Conservation (phyloP, 2,113 vertebrate genomes). For the Eulacestoma nigropectus region DNA sequence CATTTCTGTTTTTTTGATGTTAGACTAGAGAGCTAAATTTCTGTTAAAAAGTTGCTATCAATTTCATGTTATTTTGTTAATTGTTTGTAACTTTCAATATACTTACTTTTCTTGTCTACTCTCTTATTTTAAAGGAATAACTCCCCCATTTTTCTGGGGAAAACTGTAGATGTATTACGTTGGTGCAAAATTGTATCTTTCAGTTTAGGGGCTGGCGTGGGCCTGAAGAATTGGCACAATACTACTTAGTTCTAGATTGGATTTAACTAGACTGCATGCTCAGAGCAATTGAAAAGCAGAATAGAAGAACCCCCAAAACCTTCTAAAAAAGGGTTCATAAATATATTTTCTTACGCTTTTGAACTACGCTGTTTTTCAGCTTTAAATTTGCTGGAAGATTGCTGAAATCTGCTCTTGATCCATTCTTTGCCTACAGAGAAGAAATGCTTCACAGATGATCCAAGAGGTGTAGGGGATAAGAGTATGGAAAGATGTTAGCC, state of each 20-base stretch:
- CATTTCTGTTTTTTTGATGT: not conserved
- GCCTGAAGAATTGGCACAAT: not conserved
- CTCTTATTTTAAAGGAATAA: not conserved
- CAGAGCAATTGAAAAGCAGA: not conserved
- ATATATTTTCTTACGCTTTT: not conserved
- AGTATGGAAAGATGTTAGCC: not conserved
- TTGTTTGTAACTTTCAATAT: not conserved
- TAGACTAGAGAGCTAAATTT: not conserved
- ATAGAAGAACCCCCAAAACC: not conserved
- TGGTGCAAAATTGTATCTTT: not conserved
- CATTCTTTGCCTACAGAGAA: not conserved
- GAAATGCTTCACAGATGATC: not conserved
- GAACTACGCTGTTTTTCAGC: not conserved
- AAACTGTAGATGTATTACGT: not conserved
- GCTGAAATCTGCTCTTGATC: not conserved
- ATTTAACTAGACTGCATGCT: not conserved
- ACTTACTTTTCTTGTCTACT: not conserved
- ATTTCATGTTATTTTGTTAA: not conserved
- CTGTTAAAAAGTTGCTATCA: not conserved
- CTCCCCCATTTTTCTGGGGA: fast-evolving
- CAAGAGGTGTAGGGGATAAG: not conserved
- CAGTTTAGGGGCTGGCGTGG: not conserved
- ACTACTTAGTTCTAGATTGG: not conserved
- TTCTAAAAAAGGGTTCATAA: not conserved
- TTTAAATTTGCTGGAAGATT: not conserved